Evolutionary conservation across 2,888 invertebrate genomes (phyloP), one percentile per base, ranked within the genome.

Genomic region (Ligdia adustata): DNA sequence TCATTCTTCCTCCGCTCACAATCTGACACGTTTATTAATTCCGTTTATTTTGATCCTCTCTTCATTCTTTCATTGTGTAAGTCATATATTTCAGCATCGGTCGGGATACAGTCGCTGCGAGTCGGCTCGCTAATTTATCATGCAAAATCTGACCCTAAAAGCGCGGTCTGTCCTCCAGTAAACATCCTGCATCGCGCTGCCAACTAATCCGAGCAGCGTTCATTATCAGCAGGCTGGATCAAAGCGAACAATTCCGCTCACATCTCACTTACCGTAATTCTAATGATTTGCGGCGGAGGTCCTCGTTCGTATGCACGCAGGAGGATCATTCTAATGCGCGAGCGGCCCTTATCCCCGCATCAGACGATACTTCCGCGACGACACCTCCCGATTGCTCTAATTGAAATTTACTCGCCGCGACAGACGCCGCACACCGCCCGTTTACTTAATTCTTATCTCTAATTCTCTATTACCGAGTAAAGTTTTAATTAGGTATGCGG

Each of bases 231-330:
- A 62, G 67, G 66, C 64, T 62, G 71, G 68, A 81, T 81, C 79
- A 72, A 69, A 69, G 69, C 69, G 69, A 72, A 75, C 69, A 69
- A 88, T 88, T 87, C 89, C 71, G 64, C 76, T 81, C 88, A 84
- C 88, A 88, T 83, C 83, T 80, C 75, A 77, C 79, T 84, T 82
- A 82, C 82, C 79, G 85, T 82, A 85, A 86, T 80, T 77, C 77
- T 81, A 88, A 88, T 86, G 84, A 87, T 87, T 88, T 81, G 82
- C 79, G 60, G 71, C 75, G 82, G 83, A 80, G 82, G 81, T 79
- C 79, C 79, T 78, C 64, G 68, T 88, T 82, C 78, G 85, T 89
- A 89, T 88, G 84, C 88, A 66, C 46, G 44, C 18, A 54, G 27
- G 41, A 9, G 27, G 45, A 53, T 41, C 49, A 49, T 35, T 39